Base-by-base conservation (phyloP, 2,113 vertebrate species). In the Pygoscelis adeliae region DNA sequence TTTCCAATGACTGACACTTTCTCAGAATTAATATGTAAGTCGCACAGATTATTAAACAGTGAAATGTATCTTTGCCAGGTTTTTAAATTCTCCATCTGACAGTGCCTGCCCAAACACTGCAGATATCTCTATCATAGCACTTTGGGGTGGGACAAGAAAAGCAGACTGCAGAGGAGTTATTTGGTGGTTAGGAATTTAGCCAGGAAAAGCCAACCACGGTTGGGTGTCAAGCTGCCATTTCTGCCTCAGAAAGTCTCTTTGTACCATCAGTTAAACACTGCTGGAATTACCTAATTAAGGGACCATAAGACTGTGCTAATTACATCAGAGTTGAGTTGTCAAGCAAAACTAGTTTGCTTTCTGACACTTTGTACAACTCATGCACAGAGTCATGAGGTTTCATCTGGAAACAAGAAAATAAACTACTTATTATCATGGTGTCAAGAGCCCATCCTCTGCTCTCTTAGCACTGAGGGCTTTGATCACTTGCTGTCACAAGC, bases 221-320 rank as follows among this genome's bases (percentile, higher is more conserved):
- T 93, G 94, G 27, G 78, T 79, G 74, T 84, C 78, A 83, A 83
- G 80, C 73, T 86, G 91, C 66, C 42, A 44, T 88, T 96, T 91
- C 93, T 96, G 87, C 67, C 62, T 83, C 42, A 83, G 69, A 91
- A 96, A 58, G 55, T 93, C 53, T 88, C 55, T 61, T 90, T 88
- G 67, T 83, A 44, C 58, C 58, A 77, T 72, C 2, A 1, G 56
- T 87, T 89, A 96, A 96, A 77, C 42, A 22, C 70, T 91, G 59
- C 78, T 90, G 93, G 81, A 80, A 53, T 44, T 88, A 89, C 79
- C 72, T 94, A 87, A 83, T 93, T 85, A 95, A 87, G 66, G 59
- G 59, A 53, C 63, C n/a, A 27, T 76, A 85, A 72, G 16, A 46
- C 15, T 91, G 29, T 55, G 32, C 80, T 95, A 59, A 85, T 94